Percentiles rank a stretch among this genome's conserved stretches.
Evolutionary conservation across 2,888 invertebrate genomes (phyloP).

Genomic region (Oasisia sp.): DNA sequence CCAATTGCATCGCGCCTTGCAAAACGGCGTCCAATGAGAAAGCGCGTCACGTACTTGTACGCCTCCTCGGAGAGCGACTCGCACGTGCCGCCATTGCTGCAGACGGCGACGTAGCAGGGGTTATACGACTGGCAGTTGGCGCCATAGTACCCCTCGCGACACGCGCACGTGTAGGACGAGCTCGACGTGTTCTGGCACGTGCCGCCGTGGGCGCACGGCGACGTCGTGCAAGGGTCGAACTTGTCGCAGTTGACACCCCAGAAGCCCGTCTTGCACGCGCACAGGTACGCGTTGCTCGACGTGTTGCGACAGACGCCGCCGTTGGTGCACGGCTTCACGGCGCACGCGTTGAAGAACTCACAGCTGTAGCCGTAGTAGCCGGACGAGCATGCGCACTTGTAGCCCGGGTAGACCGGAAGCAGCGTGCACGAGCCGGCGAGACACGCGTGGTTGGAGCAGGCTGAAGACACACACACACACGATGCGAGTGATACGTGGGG

Average conservation of each 20-base stretch:
- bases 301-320: conserved; percentile 19
- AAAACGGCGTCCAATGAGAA: too few relatives aligned
- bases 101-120: conserved; percentile 32
- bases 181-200: conserved; percentile 33
- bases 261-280: conserved; percentile 28
- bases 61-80: conserved; percentile 14
- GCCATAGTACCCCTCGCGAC: conserved; percentile 30
- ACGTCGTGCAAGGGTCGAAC: conserved; percentile 25
- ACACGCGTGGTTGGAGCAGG: conserved; percentile 18
- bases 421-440: conserved; percentile 4
- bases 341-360: conserved; percentile 27
- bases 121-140: conserved; percentile 29
- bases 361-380: conserved; percentile 70
- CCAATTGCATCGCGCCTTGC: too few relatives aligned
- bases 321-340: conserved; percentile 18
- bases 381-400: conserved; percentile 47
- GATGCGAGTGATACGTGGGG: neutral
- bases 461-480: neutral
- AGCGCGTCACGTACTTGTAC: neutral
- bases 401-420: conserved; percentile 29
- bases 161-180: conserved; percentile 28
- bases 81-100: conserved; percentile 36
- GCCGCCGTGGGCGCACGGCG: conserved; percentile 40
- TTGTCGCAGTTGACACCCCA: conserved; percentile 30
- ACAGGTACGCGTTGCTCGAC: conserved; percentile 28